phyloP scores from a whole-genome alignment of 2,888 invertebrate genomes.

The Mythimna pallens region DNA sequence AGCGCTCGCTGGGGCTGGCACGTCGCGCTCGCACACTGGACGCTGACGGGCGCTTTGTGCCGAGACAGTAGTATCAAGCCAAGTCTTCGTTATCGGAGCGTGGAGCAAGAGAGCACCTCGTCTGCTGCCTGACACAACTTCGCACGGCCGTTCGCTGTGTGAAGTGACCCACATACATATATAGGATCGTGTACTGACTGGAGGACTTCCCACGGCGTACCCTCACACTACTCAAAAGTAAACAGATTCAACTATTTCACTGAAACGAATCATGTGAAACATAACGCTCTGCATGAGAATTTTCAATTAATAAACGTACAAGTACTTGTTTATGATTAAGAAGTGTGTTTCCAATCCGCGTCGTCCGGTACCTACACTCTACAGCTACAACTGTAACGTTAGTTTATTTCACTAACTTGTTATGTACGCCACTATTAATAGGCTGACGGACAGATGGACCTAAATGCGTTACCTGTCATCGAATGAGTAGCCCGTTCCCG shows the following conservation, averaged over 20 bases:
- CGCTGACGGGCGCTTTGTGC: neutral
- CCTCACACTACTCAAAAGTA: neutral
- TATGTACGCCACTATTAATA: conserved; percentile 11
- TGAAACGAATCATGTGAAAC: conserved; percentile 7
- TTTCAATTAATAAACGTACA: conserved; percentile 11
- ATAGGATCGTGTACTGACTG: conserved; percentile 12
- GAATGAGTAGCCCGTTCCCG: conserved; percentile 36
- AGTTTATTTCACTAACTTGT: conserved; percentile 1
- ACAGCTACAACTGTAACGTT: neutral
- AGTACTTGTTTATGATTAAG: conserved; percentile 8
- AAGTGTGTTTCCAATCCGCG: neutral
- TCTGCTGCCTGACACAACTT: conserved; percentile 24
- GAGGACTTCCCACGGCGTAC: neutral
- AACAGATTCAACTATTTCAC: neutral
- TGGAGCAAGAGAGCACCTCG: conserved; percentile 13
- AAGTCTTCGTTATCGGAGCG: conserved; percentile 5
- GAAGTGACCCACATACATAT: conserved; percentile 41
- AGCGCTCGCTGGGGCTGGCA: neutral
- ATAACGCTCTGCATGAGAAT: conserved; percentile 4
- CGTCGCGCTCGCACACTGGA: conserved; percentile 1
- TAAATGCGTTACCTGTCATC: conserved; percentile 22
- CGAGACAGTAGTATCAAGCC: conserved; percentile 25
- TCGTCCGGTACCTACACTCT: neutral
- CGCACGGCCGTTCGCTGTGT: conserved; percentile 4
- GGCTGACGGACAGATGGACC: neutral